Base-by-base conservation (phyloP, 2,888 invertebrate species). In the Tortrix viridana region DNA sequence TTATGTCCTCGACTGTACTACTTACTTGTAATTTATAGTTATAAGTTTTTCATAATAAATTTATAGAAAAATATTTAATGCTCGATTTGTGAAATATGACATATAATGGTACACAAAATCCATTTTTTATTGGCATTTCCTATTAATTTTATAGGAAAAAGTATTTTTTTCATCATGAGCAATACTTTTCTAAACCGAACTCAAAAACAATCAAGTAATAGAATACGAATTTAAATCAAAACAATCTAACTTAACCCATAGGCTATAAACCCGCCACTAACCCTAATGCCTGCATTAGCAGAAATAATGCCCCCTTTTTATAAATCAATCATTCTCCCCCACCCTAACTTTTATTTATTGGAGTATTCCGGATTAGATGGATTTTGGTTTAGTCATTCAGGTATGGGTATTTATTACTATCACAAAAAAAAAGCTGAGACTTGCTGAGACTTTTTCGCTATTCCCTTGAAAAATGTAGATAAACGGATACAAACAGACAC, bases 271-370 rank as follows among this genome's bases (percentile, higher is more conserved):
- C 77, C 72, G 55, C 49, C n/a, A 23, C 60, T 73, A 85, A 85
- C 86, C 86, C 86, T 80, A 84, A 84, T 81, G 80, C 83, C 32
- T 81, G 81, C 85, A 80, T 81, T 80, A 79, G 77, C 81, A 85
- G 76, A 85, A 86, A 84, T 85, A 85, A 83, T 78, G 74, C 67
- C 54, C 64, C 56, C 66, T 74, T 64, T 79, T 81, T 79, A 81
- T 87, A 85, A 85, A 88, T 86, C 54, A 55, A 55, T 55, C 54
- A 44, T 85, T 23, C 50, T 32, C 52, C 68, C 70, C 77, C 78
- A 77, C 75, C 72, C 70, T 69, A 58, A 48, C 37, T 74, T 69
- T 68, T 74, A 75, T 76, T 79, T 79, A 79, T 80, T 77, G 76
- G 75, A 67, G 72, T 69, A 58, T 41, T 12, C 38, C 23, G 62